Percentiles rank a stretch among this genome's conserved stretches.
Evolutionary conservation across 1,140 invertebrate genomes (phyloP).

Genomic region (Pentalonia nigronervosa): DNA sequence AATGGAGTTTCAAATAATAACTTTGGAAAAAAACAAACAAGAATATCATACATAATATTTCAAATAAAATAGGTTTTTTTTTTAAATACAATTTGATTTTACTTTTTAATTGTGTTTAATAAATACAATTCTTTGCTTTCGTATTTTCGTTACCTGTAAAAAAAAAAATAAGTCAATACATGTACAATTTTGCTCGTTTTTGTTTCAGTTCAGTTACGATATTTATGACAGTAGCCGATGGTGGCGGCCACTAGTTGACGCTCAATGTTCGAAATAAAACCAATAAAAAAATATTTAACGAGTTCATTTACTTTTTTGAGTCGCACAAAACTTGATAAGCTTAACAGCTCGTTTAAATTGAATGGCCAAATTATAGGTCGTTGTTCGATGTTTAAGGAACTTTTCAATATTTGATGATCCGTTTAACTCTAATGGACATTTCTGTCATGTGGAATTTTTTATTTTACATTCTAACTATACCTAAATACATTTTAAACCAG

Average conservation of each 20-base stretch:
- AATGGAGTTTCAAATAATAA: not conserved
- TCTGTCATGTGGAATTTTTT: not conserved
- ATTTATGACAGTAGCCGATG: not conserved
- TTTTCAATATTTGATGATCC: not conserved
- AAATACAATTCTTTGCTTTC: not conserved
- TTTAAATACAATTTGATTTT: not conserved
- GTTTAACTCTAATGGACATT: not conserved
- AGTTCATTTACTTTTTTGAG: not conserved
- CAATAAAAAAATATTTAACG: constrained; percentile 13
- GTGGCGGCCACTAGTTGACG: not conserved
- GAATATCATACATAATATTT: not conserved
- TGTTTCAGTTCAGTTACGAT: not conserved
- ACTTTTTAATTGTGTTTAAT: not conserved
- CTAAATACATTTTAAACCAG: not conserved
- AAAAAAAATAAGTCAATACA: not conserved
- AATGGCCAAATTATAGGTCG: not conserved
- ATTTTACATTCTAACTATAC: not conserved
- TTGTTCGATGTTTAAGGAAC: not conserved
- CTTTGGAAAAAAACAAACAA: not conserved
- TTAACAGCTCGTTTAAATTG: not conserved
- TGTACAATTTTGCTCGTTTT: not conserved
- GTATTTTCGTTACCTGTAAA: not conserved
- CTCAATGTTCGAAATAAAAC: not conserved
- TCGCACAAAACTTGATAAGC: not conserved
- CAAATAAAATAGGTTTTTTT: not conserved